These are phyloP conservation scores for Turdus rufiventris DNA, from an alignment of 2,113 vertebrate species.

Conservation along the genomic window DNA sequence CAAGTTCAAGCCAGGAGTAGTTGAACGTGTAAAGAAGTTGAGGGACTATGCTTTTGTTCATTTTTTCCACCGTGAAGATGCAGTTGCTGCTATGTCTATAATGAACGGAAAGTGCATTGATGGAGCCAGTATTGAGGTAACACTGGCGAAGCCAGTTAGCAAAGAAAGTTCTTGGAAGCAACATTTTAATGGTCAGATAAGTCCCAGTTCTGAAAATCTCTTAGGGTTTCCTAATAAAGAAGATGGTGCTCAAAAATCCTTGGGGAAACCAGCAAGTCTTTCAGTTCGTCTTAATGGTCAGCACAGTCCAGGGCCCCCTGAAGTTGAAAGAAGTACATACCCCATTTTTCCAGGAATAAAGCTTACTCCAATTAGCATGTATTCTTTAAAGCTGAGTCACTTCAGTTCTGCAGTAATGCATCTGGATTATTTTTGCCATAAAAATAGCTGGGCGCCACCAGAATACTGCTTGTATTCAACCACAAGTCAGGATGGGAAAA, in stretches of 20 bases:
- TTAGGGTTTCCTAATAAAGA: conserved; percentile 72
- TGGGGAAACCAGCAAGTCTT: conserved; percentile 66
- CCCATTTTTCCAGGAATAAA: conserved; percentile 82
- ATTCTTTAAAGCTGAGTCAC: conserved; percentile 84
- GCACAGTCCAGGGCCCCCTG: conserved; percentile 67
- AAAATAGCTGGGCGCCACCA: conserved; percentile 85
- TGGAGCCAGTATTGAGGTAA: conserved; percentile 86
- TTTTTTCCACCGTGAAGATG: conserved; percentile 87
- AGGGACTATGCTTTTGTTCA: conserved; percentile 94
- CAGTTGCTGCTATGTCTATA: conserved; percentile 80
- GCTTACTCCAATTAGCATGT: conserved; percentile 82
- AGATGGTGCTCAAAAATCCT: conserved; percentile 62
- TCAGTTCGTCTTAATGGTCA: conserved; percentile 70
- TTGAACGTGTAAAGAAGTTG: conserved; percentile 93
- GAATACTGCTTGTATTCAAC: conserved; percentile 91
- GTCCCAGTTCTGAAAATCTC: conserved; percentile 68
- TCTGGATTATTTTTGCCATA: conserved; percentile 89
- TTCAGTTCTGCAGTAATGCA: conserved; percentile 86
- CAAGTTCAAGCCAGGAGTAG: conserved; percentile 83
- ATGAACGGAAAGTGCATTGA: conserved; percentile 89
- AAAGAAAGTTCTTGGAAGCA: conserved; percentile 78
- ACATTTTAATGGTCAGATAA: conserved; percentile 72
- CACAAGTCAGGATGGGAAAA: conserved; percentile 79
- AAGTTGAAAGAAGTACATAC: conserved; percentile 74
- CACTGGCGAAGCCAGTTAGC: conserved; percentile 86